phyloP scores from a whole-genome alignment of 2,113 vertebrate species.

The Oreochromis spilurus region DNA sequence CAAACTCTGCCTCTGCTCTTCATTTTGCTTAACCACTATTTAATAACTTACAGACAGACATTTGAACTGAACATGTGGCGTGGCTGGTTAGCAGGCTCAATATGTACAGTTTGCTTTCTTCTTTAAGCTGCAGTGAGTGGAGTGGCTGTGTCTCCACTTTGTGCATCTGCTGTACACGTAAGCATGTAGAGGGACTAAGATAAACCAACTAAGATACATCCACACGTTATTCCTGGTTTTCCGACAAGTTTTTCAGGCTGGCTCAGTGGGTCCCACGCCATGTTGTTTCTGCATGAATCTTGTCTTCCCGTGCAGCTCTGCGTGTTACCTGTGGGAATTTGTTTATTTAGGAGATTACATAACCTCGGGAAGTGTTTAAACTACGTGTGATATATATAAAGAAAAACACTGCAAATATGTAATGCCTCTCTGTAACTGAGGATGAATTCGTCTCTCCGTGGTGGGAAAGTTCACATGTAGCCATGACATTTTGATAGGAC shows the following conservation, averaged over 20 bases:
- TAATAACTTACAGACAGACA: conserved; percentile 51
- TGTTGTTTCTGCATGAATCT: conserved; percentile 15
- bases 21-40: conserved; percentile 27
- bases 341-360: conserved; percentile 1
- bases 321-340: conserved; percentile 1
- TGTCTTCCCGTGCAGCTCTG: background rate
- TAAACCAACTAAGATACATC: background rate
- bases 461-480: conserved; percentile 49
- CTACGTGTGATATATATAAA: background rate
- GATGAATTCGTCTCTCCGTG: background rate
- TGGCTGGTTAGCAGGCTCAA: conserved; percentile 23
- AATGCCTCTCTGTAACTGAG: background rate
- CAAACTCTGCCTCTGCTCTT: conserved; percentile 31
- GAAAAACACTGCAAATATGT: background rate
- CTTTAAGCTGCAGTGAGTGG: conserved; percentile 8
- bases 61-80: conserved; percentile 47
- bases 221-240: background rate
- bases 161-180: conserved; percentile 7
- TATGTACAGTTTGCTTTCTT: conserved; percentile 39
- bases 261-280: background rate
- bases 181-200: background rate
- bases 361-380: background rate
- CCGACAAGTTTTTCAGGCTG: background rate
- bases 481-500: conserved; percentile 49
- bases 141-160: conserved; percentile 14